These are phyloP conservation scores for Melanotaenia duboulayi DNA, from an alignment of 2,113 vertebrate species.

Conservation along the genomic window DNA sequence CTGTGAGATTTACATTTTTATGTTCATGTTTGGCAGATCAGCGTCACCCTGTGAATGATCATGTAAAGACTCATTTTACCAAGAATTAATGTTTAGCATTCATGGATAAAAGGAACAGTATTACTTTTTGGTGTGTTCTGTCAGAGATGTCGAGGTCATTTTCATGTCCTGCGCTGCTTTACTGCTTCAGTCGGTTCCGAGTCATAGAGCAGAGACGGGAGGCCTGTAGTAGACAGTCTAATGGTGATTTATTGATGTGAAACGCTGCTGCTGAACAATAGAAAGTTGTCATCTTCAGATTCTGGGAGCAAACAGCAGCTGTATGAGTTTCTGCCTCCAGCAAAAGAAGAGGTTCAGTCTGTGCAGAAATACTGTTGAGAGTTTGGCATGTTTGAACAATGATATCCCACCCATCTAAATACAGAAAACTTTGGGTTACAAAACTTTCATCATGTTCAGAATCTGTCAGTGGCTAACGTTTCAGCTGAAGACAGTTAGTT, in stretches of 20 bases:
- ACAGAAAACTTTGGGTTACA: not conserved
- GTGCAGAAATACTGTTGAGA: not conserved
- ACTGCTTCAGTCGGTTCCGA: conserved; percentile 5
- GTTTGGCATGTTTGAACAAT: conserved; percentile 17
- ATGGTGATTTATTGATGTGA: conserved; percentile 36
- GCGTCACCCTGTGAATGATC: not conserved
- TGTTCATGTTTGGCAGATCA: conserved; percentile 1
- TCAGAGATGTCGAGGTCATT: conserved; percentile 12
- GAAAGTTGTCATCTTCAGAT: conserved; percentile 30
- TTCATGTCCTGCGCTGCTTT: conserved; percentile 12
- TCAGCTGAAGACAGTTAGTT: not conserved
- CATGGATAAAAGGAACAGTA: not conserved
- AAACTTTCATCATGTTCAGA: not conserved
- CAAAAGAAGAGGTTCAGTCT: conserved; percentile 14
- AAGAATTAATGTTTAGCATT: not conserved
- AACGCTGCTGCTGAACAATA: conserved; percentile 43
- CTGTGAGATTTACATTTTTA: not conserved
- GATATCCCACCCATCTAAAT: not conserved
- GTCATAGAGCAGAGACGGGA: not conserved
- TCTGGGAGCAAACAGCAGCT: conserved; percentile 34
- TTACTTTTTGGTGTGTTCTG: conserved; percentile 13
- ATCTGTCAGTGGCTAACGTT: not conserved
- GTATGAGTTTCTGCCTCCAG: conserved; percentile 17
- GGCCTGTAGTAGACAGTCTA: conserved; percentile 12
- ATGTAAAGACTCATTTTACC: not conserved